Evolutionary conservation across 1,140 invertebrate species (phyloP).

Genomic region (Pseudachorutes palmiensis): DNA sequence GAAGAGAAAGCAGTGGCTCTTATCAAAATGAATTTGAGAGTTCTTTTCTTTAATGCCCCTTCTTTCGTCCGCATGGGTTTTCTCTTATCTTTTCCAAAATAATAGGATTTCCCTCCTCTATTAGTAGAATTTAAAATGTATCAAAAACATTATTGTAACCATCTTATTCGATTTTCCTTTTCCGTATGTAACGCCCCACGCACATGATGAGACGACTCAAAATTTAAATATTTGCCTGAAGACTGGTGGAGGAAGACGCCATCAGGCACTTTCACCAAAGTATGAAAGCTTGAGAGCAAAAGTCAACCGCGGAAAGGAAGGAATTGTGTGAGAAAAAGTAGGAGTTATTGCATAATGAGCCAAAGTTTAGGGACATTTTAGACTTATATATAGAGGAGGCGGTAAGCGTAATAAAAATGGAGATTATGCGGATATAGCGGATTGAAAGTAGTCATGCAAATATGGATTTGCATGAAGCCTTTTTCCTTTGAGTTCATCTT

Average conservation of each 20-base stretch:
- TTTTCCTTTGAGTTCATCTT: neutral
- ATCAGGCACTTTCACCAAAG: neutral
- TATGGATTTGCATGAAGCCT: neutral
- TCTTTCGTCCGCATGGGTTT: no score
- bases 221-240: no score
- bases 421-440: slow-evolving; percentile 9
- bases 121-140: no score
- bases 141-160: no score
- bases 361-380: slow-evolving; percentile 8
- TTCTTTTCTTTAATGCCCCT: neutral
- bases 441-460: slow-evolving; percentile 6
- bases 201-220: no score
- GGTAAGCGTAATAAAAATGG: slow-evolving; percentile 12
- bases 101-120: no score
- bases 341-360: neutral
- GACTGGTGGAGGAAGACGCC: no score
- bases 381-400: neutral
- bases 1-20: no score
- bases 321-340: neutral
- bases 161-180: no score
- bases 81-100: no score
- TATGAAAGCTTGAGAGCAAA: neutral
- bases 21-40: neutral
- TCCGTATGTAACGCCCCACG: no score
- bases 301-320: no score